Evolutionary conservation across 1,140 invertebrate species (phyloP), one percentile per base, ranked within the genome.

Genomic region (Aricia agestis): DNA sequence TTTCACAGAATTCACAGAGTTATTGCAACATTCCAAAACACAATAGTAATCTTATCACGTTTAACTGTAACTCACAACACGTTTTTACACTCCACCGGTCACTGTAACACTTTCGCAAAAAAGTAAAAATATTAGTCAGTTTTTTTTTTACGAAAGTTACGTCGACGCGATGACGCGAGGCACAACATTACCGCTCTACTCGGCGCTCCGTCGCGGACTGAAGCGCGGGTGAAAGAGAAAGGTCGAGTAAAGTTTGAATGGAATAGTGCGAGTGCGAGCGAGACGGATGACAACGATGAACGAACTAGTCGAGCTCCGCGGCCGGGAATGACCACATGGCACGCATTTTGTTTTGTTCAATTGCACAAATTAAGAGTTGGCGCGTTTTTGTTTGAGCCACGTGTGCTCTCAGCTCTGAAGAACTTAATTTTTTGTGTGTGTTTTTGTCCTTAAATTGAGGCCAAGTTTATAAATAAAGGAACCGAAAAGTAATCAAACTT

Each of bases 311-410:
- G 74, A 72, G 74, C 75, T 25, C 25, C 69, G 69, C 69, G 67
- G 83, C 80, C 76, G 81, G 78, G 79, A 85, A 82, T 89, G 86
- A 89, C 86, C 85, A 89, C 84, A 89, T 86, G 81, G 83, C 81
- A 85, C 82, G 83, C 80, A 82, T 84, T 86, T 79, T 76, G 76
- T 81, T 82, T 78, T 78, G 75, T 80, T 80, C 75, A 78, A 84
- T 83, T 86, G 79, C 84, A 83, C 78, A 83, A 82, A 84, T 80
- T 84, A 77, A 77, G 76, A 76, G 73, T 87, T 89, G 82, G 74
- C 82, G 85, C 78, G 81, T 86, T 89, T 87, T 85, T 87, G 77
- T 85, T 77, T 71, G 70, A 69, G 65, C 69, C 61, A 66, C 42
- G 31, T 57, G 68, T 76, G 79, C 82, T 85, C 83, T 74, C 59